Base-by-base conservation (phyloP, 2,797 vertebrate genomes). In the Lagodon rhomboides region DNA sequence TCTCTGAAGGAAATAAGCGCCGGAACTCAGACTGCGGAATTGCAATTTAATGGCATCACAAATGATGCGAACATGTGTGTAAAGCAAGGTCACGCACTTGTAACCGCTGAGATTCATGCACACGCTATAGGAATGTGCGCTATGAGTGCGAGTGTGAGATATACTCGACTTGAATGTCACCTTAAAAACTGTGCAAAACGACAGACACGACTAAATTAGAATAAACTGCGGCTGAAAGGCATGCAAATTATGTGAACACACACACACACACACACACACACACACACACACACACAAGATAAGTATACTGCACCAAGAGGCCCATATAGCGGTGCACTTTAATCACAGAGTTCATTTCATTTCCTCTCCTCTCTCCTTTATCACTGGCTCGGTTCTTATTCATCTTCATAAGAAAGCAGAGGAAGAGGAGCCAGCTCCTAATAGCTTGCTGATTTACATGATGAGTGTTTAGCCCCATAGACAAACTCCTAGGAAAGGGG, bases 391-490 rank as follows among this genome's bases (percentile, higher is more conserved):
- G 65, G 58, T 87, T 89, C 77, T 85, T 89, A 86, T 92, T 93
- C 78, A 85, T 93, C 87, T 91, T 91, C 89, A 91, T 91, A 63
- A 88, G 75, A 86, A 86, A 84, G 86, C 73, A 76, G 83, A 87
- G 83, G 73, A 90, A 88, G 80, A 87, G 64, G 64, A 88, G 77
- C 79, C 83, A 81, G 81, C 73, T 62, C 75, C 87, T 89, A 90
- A 92, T 89, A 88, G 87, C 84, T 66, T 23, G 34, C 85, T 89
- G 84, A 92, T 92, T 90, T 93, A 90, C 89, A 92, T 91, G 87
- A 93, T 90, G 78, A 90, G 82, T 79, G 82, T 87, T 87, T 87
- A 89, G 81, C 79, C 77, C 62, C 77, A 78, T 65, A 78, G 75
- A 87, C 81, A 84, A 83, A 88, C 81, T 80, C 60, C 62, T 55